Evolutionary conservation across 2,888 invertebrate genomes (phyloP), one percentile per base, ranked within the genome.

Genomic region (Callosobruchus maculatus): DNA sequence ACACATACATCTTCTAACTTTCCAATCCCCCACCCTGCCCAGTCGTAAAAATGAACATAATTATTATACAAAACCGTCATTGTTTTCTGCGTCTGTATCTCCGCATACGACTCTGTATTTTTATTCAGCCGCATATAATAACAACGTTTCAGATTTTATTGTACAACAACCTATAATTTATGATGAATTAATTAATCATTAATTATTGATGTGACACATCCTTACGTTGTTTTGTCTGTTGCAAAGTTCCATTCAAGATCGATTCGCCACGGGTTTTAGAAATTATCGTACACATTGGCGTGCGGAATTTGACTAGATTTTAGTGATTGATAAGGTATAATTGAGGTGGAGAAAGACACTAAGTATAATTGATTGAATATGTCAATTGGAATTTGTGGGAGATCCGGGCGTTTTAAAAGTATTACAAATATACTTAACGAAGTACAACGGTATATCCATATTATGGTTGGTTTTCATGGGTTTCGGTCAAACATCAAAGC

Each of bases 181-280:
- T 67, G 67, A 75, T 77, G 76, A 78, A 77, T 77, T 77, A 76
- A 78, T 76, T 74, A 73, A 72, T 71, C 77, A 78, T 78, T 77
- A 77, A 78, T 78, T 77, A 78, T 78, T 77, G 75, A 78, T 76
- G 77, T 77, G 77, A 49, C 49, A 49, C 49, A 77, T 77, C 78
- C 76, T 75, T 76, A 77, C 49, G 71, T 70, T 74, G 70, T 71
- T 71, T 73, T 71, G 73, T 69, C 69, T 71, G 67, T 49, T 49
- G 70, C 68, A 73, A 22, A 66, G 66, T 22, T 66, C 66, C 70
- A 71, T 71, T 70, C 7, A 74, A 71, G 72, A 71, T 70, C 67
- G 67, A 74, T 74, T 74, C 71, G 74, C 26, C 72, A 74, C 71
- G 74, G 74, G 21, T 21, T 70, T 74, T 49, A 49, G 49, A 49